Conservation (phyloP, 2,797 vertebrate genomes). For the Pelodytes ibericus region DNA sequence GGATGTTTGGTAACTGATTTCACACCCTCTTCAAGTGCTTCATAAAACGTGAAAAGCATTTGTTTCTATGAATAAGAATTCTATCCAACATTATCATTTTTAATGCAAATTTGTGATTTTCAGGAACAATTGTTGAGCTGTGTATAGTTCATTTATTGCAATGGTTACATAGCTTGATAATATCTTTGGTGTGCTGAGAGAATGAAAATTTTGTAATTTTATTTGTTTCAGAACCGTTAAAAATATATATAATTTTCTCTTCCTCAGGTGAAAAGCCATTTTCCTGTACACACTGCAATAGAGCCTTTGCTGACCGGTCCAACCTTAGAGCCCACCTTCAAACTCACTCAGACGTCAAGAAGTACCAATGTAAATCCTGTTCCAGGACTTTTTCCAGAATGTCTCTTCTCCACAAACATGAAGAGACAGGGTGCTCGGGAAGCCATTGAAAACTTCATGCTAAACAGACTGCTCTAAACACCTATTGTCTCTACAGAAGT, state of each 20-base stretch:
- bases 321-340: conserved; percentile 96
- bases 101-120: too few species aligned
- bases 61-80: conserved; percentile 68
- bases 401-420: conserved; percentile 96
- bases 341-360: conserved; percentile 97
- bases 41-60: conserved; percentile 62
- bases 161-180: too few species aligned
- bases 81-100: too few species aligned
- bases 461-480: conserved; percentile 17
- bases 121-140: too few species aligned
- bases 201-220: neutral
- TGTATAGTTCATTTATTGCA: too few species aligned
- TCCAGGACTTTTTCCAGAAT: conserved; percentile 97
- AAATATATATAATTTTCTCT: neutral
- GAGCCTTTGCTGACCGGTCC: conserved; percentile 95
- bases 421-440: conserved; percentile 83
- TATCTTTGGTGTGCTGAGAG: too few species aligned
- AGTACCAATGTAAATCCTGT: conserved; percentile 92
- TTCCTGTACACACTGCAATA: conserved; percentile 88
- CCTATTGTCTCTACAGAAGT: neutral
- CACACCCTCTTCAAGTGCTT: conserved; percentile 70
- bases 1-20: conserved; percentile 75
- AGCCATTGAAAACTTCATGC: conserved; percentile 61
- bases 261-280: conserved; percentile 78
- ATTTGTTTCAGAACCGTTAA: neutral